These are phyloP conservation scores for Timema podura DNA, from an alignment of 2,888 invertebrate species.

Conservation along the genomic window DNA sequence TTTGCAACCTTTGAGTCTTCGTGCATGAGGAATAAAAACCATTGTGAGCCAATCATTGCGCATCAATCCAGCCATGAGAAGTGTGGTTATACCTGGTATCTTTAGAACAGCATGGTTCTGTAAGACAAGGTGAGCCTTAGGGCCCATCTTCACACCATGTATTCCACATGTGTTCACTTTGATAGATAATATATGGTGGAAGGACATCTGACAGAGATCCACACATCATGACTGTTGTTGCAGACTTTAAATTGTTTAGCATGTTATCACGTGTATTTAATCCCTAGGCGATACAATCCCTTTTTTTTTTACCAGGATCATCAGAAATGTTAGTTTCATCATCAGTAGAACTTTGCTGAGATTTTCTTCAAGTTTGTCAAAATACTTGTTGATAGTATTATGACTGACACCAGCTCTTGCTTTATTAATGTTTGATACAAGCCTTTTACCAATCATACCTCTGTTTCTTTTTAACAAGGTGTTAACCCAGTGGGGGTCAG, in stretches of 20 bases:
- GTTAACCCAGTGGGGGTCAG: background rate
- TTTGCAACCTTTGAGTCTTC: no score
- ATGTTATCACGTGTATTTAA: background rate
- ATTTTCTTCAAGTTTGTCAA: background rate
- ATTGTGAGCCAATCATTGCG: no score
- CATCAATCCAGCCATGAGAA: background rate
- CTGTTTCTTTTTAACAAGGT: background rate
- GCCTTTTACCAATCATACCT: background rate
- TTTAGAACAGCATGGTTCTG: slow-evolving; percentile 12
- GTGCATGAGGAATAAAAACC: no score
- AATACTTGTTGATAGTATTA: background rate
- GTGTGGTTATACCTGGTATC: slow-evolving; percentile 16
- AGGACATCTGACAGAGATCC: slow-evolving; percentile 32
- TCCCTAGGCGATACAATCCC: slow-evolving; percentile 19
- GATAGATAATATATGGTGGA: slow-evolving; percentile 28
- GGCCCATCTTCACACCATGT: slow-evolving; percentile 6
- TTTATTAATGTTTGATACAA: background rate
- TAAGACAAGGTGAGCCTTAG: slow-evolving; percentile 32
- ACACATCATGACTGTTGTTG: slow-evolving; percentile 34
- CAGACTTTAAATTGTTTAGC: background rate
- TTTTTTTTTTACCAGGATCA: slow-evolving; percentile 34
- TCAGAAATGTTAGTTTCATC: slow-evolving; percentile 37
- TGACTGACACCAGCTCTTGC: background rate
- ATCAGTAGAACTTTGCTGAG: slow-evolving; percentile 31
- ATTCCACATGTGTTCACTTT: slow-evolving; percentile 3